Evolutionary conservation across 2,888 invertebrate genomes (phyloP), one percentile per base, ranked within the genome.

Genomic region (Phragmatobia fuliginosa): DNA sequence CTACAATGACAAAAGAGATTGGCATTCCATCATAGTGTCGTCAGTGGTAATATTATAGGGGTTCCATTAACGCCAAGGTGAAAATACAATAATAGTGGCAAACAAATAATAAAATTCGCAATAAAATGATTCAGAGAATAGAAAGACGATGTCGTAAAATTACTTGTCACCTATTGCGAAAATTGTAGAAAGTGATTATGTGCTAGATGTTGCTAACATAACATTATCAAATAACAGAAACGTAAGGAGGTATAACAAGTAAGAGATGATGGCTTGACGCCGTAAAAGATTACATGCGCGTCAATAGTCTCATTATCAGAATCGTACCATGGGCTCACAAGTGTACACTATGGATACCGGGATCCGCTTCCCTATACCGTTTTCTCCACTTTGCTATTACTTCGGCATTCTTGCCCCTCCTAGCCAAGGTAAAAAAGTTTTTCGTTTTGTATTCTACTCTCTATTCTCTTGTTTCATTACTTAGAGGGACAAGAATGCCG

Each of bases 181-280:
- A 68, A 67, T 56, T 52, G 62, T 67, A 67, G 62, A 67, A 59
- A 67, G 67, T 45, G 62, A 36, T 63, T 31, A 41, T 31, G 45
- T 41, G 31, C n/a, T 31, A 45, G n/a, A 45, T 62, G 62, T 62
- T 21, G 32, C 56, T 18, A 31, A 62, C 0, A 14, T 41, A 41
- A 66, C 10, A 28, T 18, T 62, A 62, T 62, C 28, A 62, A 28
- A 41, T 38, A 28, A 61, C 8, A 62, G 8, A 7, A 62, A 62
- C 38, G 18, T 41, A 41, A 41, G 38, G 61, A 69, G 14, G 18
- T 7, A 16, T 7, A 38, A 58, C 56, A 0, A 63, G 25, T 14
- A 14, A 41, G 41, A 18, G 18, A 18, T 0, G 18, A 4, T 18
- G 0, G 18, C 18, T 18, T 18, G 0, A 41, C n/a, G n/a, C n/a